These are phyloP conservation scores for Amiota minor DNA, from an alignment of 2,888 invertebrate genomes.

Conservation along the genomic window DNA sequence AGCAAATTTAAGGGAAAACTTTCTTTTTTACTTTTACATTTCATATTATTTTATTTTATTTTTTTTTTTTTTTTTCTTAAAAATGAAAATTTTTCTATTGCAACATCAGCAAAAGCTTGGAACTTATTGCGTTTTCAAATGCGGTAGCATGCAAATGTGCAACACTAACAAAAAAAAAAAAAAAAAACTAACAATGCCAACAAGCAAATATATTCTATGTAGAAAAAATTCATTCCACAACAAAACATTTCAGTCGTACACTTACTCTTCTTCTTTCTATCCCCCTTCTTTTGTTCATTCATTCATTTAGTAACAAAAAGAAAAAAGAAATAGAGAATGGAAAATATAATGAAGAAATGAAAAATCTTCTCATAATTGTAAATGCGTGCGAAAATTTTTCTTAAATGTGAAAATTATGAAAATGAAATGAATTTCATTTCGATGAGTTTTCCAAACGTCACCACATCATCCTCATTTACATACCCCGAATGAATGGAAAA, in stretches of 20 bases:
- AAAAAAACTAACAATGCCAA: neutral
- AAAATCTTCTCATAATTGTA: conserved; percentile 62
- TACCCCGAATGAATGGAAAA: no score
- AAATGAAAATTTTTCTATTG: conserved; percentile 32
- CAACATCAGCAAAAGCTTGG: conserved; percentile 49
- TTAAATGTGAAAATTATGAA: conserved; percentile 65
- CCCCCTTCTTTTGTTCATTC: neutral
- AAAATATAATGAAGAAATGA: conserved; percentile 40
- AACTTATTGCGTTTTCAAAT: conserved; percentile 66
- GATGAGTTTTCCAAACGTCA: no score
- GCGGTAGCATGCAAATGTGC: conserved; percentile 62
- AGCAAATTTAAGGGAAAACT: neutral
- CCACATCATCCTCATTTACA: no score
- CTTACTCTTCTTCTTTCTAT: no score
- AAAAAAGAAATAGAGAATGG: neutral
- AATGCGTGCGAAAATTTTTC: conserved; percentile 64
- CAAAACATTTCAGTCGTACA: no score
- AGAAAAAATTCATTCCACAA: neutral
- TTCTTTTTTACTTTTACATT: neutral
- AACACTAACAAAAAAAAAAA: no score
- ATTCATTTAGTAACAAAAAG: neutral
- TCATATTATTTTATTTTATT: neutral
- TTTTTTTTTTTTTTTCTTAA: conserved; percentile 2
- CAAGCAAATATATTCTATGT: conserved; percentile 15
- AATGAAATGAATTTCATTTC: conserved; percentile 51